Conservation (phyloP, 2,113 vertebrate species). For the Redunca redunca region DNA sequence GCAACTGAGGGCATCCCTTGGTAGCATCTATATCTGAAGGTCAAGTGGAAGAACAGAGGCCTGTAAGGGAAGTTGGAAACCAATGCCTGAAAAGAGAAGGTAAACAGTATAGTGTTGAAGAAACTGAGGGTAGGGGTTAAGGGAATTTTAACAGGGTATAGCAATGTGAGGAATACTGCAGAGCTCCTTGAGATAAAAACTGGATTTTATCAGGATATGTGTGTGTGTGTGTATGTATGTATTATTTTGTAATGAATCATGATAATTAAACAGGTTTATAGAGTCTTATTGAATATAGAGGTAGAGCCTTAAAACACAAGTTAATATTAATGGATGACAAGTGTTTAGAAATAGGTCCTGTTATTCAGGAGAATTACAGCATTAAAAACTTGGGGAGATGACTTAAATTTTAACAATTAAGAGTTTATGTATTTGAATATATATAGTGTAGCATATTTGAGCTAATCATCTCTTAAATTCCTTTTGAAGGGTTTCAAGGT, state of each 20-base stretch:
- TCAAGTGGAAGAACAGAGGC: not conserved
- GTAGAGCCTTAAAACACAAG: not conserved
- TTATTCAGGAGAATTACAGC: not conserved
- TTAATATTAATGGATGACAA: slow-evolving; percentile 11
- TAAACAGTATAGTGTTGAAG: not conserved
- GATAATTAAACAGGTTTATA: not conserved
- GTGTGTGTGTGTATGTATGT: not conserved
- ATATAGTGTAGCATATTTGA: not conserved
- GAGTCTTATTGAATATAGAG: not conserved
- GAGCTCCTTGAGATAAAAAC: not conserved
- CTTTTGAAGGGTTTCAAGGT: slow-evolving; percentile 1
- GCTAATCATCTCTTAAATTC: not conserved
- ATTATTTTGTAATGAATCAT: not conserved
- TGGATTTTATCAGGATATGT: not conserved
- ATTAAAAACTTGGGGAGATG: not conserved
- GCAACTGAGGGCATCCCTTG: not conserved
- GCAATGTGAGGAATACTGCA: not conserved
- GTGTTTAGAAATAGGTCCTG: not conserved
- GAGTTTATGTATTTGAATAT: not conserved
- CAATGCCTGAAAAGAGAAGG: not conserved
- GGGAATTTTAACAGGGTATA: not conserved
- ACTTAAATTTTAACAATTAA: slow-evolving; percentile 10
- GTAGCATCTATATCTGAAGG: not conserved
- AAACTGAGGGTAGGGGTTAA: not conserved
- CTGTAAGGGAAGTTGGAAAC: not conserved